Conservation (phyloP, 2,113 vertebrate species). For the Paramormyrops kingsleyae region DNA sequence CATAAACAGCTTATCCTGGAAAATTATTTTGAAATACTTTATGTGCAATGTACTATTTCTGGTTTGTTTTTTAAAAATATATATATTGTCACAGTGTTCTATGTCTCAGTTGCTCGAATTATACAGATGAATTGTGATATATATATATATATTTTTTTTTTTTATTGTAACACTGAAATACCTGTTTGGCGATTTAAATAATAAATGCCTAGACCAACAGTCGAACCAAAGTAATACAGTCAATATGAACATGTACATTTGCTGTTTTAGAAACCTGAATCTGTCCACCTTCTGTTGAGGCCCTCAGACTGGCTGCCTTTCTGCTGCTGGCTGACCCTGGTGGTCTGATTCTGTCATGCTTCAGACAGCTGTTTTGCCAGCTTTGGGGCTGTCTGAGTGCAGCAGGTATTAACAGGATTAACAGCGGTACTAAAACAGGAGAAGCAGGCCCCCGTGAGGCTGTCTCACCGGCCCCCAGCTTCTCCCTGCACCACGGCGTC, state of each 20-base stretch:
- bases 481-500: not conserved
- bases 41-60: not conserved
- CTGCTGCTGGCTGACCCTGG: not conserved
- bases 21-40: not conserved
- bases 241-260: not conserved
- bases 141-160: no score
- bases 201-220: not conserved
- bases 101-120: not conserved
- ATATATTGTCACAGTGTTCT: not conserved
- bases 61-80: not conserved
- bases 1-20: not conserved
- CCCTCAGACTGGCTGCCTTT: not conserved
- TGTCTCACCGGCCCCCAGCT: not conserved
- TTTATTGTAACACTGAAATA: not conserved
- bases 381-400: not conserved
- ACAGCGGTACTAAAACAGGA: not conserved
- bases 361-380: not conserved
- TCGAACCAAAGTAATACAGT: not conserved
- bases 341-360: not conserved
- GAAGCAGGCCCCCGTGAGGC: not conserved
- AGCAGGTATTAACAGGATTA: not conserved
- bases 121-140: not conserved
- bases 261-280: not conserved
- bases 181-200: not conserved
- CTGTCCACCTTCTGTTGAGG: not conserved